Evolutionary conservation across 1,140 invertebrate species (phyloP).

Genomic region (Drosophila teissieri): DNA sequence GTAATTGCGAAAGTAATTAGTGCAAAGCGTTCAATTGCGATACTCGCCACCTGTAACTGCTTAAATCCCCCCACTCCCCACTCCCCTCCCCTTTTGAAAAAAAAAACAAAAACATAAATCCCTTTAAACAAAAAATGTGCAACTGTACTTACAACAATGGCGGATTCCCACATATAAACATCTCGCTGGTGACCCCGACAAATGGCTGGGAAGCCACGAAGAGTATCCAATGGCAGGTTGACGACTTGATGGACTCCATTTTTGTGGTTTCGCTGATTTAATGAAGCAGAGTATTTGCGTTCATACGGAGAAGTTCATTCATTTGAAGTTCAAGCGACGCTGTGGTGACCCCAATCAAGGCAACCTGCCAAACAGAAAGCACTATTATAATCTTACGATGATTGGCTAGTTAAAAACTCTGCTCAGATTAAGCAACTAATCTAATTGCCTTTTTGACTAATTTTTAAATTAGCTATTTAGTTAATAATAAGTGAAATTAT

Average conservation of each 20-base stretch:
- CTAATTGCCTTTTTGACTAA: too few species aligned
- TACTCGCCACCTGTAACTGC: slow-evolving; percentile 25
- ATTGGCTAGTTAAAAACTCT: too few species aligned
- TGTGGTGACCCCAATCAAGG: background rate
- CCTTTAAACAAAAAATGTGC: background rate
- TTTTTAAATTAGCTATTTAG: too few species aligned
- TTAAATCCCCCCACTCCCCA: background rate
- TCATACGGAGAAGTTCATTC: too few species aligned
- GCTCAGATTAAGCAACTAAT: too few species aligned
- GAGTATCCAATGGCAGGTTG: slow-evolving; percentile 1
- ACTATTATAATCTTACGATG: too few species aligned
- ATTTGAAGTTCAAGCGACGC: background rate
- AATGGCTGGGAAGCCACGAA: slow-evolving; percentile 5
- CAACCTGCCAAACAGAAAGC: background rate
- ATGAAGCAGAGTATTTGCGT: background rate
- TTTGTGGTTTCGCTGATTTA: slow-evolving; percentile 9
- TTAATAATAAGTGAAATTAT: too few species aligned
- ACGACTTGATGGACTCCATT: slow-evolving; percentile 11
- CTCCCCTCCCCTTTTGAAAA: background rate
- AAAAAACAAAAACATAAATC: background rate
- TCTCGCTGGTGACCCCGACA: slow-evolving; percentile 17
- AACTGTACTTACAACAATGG: slow-evolving; percentile 28
- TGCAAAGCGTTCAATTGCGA: slow-evolving; percentile 69
- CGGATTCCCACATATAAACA: slow-evolving; percentile 21
- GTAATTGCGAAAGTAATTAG: slow-evolving; percentile 82